phyloP scores from a whole-genome alignment of 2,888 invertebrate species.

The Cataglyphis rosenhaueri region DNA sequence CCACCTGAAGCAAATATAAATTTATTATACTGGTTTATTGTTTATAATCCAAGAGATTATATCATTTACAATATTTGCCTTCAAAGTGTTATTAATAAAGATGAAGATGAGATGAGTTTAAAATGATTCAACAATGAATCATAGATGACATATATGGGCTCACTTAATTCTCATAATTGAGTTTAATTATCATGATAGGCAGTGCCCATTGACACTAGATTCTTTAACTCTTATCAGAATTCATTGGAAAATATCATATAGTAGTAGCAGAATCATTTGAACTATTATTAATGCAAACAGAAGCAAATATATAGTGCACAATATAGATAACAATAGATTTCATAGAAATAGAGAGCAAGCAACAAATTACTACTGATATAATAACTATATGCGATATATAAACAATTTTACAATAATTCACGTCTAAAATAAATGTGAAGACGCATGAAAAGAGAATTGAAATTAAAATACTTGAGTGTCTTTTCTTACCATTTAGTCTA shows the following conservation, averaged over 20 bases:
- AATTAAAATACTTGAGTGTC: neutral
- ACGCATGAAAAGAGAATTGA: constrained; percentile 21
- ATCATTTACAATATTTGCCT: constrained; percentile 16
- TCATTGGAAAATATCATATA: constrained; percentile 1
- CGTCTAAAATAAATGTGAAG: constrained; percentile 44
- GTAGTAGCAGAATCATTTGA: constrained; percentile 39
- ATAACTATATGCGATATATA: constrained; percentile 48
- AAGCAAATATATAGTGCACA: constrained; percentile 56
- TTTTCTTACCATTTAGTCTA: constrained; percentile 91
- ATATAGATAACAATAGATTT: constrained; percentile 48
- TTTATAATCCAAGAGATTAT: neutral
- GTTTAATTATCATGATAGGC: constrained; percentile 56
- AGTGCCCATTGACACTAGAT: constrained; percentile 11
- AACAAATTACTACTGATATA: constrained; percentile 63
- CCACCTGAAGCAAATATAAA: constrained; percentile 83
- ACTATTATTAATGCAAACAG: constrained; percentile 42
- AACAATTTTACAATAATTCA: constrained; percentile 37
- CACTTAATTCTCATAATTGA: constrained; percentile 66
- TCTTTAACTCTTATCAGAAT: constrained; percentile 17
- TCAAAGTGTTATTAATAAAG: constrained; percentile 21
- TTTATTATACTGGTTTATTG: constrained; percentile 62
- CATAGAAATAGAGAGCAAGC: constrained; percentile 61
- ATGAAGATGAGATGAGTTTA: constrained; percentile 39
- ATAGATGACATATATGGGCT: constrained; percentile 62
- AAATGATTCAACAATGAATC: constrained; percentile 71